Conservation (phyloP, 2,113 vertebrate genomes). For the Ginglymostoma cirratum region DNA sequence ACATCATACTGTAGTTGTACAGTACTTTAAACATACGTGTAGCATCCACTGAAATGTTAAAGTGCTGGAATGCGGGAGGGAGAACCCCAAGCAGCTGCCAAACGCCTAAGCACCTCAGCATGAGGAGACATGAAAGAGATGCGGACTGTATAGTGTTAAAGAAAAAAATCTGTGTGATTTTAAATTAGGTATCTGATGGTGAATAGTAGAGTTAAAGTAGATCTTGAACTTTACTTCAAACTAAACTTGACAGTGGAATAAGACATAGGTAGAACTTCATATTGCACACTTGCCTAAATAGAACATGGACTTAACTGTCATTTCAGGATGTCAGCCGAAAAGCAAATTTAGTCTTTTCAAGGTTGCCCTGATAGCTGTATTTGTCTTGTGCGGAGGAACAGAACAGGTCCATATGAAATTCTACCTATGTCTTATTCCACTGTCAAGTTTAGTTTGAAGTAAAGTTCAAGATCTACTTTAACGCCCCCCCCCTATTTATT, state of each 20-base stretch:
- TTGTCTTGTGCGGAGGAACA: too few species aligned
- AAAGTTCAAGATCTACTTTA: neutral
- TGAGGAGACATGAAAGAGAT: neutral
- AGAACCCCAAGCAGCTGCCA: neutral
- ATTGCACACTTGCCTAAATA: neutral
- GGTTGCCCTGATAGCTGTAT: neutral
- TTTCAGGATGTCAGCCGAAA: neutral
- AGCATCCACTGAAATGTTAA: neutral
- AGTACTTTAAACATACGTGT: neutral
- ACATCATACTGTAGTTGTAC: neutral
- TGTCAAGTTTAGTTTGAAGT: neutral
- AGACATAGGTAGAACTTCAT: neutral
- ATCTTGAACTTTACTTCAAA: neutral
- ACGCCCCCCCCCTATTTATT: too few species aligned
- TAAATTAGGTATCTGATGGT: neutral
- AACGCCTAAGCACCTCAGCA: neutral
- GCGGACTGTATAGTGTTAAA: neutral
- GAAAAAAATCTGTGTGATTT: neutral
- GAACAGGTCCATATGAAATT: neutral
- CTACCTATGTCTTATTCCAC: too few species aligned
- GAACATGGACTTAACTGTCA: neutral
- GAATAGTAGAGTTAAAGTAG: neutral
- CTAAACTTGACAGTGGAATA: neutral
- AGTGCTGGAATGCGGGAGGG: neutral
- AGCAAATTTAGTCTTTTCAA: neutral